Base-by-base conservation (phyloP, 2,888 invertebrate genomes). In the Tenthredo livida region DNA sequence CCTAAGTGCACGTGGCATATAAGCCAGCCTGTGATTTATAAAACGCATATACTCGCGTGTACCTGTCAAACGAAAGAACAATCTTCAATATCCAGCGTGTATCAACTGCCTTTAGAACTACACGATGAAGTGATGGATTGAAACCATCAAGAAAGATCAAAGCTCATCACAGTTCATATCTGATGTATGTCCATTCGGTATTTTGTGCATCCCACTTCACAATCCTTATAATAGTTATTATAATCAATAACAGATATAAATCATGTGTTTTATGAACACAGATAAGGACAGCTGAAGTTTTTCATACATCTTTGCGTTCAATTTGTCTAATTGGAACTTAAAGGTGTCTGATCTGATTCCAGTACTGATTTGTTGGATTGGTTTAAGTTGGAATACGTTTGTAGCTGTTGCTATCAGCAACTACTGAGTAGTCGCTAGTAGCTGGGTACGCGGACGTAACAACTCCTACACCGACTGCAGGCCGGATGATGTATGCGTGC, bases 391-490 rank as follows among this genome's bases (percentile, higher is more conserved):
- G 10, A 29, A 25, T 10, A 37, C 67, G 67, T 58, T 83, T 12
- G 83, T 83, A 83, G 67, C 83, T 70, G 29, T 50, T 61, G 67
- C 83, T 83, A 47, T 33, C 25, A 80, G 43, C 37, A 25, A 80
- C 58, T 61, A 61, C 61, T 17, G 67, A 83, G 83, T 29, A 67
- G 83, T 70, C 67, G 83, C 67, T 83, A 67, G 83, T 83, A 83
- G 83, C 83, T 21, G 83, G 43, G 83, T 70, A 67, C 83, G 70
- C 83, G 70, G 43, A 83, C 83, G 70, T 83, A 83, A 83, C 83
- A 83, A 83, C 83, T 83, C 83, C 83, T 83, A 83, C 83, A 83
- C 83, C 83, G 83, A 83, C 83, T 83, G 83, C 83, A 50, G 67
- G 17, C 29, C 29, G 83, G 43, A 83, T 83, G 83, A 83, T 83